Base-by-base conservation (phyloP, 2,113 vertebrate genomes). In the Cichladusa arquata region DNA sequence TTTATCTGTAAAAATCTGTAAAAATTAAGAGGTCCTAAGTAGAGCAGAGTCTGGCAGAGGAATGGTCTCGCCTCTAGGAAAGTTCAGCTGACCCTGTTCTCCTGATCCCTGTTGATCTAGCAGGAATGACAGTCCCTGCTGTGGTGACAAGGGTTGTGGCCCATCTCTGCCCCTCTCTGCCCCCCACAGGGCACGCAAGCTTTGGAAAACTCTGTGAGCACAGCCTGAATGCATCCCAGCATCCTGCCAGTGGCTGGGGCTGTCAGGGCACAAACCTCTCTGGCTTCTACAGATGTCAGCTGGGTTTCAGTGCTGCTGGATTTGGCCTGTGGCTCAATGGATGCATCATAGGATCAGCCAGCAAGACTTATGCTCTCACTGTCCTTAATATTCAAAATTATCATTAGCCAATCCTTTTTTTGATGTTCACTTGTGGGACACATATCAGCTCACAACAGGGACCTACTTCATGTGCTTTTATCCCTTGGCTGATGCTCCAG, bases 381-480 rank as follows among this genome's bases (percentile, higher is more conserved):
- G 44, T 29, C 45, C 53, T 89, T 47, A 79, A 42, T 84, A 72
- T 33, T 92, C 7, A 67, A 67, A 91, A 57, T 16, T 22, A 71
- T 91, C 60, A 89, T 84, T 84, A 87, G 57, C 8, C 45, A 62
- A 36, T 70, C 1, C 14, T 71, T 38, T 81, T 90, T 90, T 72
- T 65, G 34, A 64, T 81, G 31, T 69, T 93, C 57, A 38, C 48
- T 87, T 81, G 51, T 6, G 28, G 73, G 64, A 72, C 29, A 45
- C 31, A 16, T 45, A 81, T 28, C 53, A 50, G 78, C 53, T 91
- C 36, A 48, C 89, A 81, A 92, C 31, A 76, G 83, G 86, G 67
- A 91, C 60, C 12, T 58, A 60, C 73, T 71, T 48, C n/a, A 42
- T 81, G 65, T 45, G 36, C 77, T 95, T 96, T 95, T 91, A 84